These are phyloP conservation scores for Lepidothrix coronata DNA, from an alignment of 2,113 vertebrate genomes.

Conservation along the genomic window DNA sequence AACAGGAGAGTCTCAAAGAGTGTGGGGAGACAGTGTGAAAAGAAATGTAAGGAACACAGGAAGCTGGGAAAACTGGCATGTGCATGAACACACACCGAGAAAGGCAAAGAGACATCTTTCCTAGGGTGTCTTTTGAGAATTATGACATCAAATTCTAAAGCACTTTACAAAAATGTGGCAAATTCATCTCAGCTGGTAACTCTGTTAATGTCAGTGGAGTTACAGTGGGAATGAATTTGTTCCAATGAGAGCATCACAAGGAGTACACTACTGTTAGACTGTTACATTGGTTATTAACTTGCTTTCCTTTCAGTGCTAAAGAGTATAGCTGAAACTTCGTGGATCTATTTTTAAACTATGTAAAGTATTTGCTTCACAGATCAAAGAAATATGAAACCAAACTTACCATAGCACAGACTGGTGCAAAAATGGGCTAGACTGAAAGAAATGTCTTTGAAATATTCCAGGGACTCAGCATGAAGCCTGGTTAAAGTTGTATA, in stretches of 20 bases:
- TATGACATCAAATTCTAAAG: constrained; percentile 47
- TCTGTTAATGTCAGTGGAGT: constrained; percentile 35
- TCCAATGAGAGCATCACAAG: constrained; percentile 31
- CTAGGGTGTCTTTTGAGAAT: neutral
- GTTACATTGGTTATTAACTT: constrained; percentile 35
- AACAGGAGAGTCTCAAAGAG: neutral
- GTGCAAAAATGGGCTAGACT: constrained; percentile 17
- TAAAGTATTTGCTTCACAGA: constrained; percentile 45
- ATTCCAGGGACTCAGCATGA: constrained; percentile 45
- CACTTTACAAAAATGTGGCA: constrained; percentile 18
- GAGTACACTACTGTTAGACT: constrained; percentile 7
- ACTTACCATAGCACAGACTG: constrained; percentile 12
- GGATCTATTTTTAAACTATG: constrained; percentile 57
- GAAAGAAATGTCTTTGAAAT: constrained; percentile 58
- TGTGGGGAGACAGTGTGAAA: neutral
- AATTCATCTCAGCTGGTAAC: constrained; percentile 52
- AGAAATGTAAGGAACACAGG: neutral
- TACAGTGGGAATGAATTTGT: constrained; percentile 42
- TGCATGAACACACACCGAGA: neutral
- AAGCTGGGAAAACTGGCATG: neutral
- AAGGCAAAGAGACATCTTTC: constrained; percentile 17
- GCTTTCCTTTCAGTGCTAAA: constrained; percentile 20
- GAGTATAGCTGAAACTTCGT: neutral
- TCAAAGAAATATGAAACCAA: constrained; percentile 42
- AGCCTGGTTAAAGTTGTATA: constrained; percentile 52